Evolutionary conservation across 2,113 vertebrate species (phyloP), one percentile per base, ranked within the genome.

Genomic region (Litocranius walleri): DNA sequence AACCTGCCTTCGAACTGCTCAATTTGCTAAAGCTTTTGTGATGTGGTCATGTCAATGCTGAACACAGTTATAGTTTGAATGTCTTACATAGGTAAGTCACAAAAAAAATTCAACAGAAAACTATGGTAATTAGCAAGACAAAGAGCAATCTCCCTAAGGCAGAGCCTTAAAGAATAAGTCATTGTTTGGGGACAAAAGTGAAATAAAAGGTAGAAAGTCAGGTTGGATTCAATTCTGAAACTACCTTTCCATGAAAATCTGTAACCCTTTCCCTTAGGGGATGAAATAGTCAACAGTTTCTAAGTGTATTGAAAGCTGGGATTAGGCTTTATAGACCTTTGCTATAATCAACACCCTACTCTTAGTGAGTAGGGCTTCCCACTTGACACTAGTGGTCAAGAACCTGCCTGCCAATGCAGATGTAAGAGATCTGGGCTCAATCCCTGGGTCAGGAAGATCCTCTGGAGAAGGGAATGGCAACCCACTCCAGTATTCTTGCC

Each of bases 231-330:
- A 89, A 45, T 90, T 15, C 23, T 92, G 86, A 82, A 95, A 93
- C 27, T 80, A 10, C 13, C 91, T 95, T 82, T 86, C 62, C 83
- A 67, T 57, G 84, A 98, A 96, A 96, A 94, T 87, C 56, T 94
- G 33, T 80, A 94, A 89, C 12, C 2, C 5, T 84, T 88, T 80
- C 29, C 45, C 17, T 64, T 93, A n/a, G 13, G 50, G 12, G 25
- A 93, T 88, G 85, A 71, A 57, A 94, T 87, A 14, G 27, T 59
- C 48, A 45, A 84, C 48, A 50, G 33, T 91, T 57, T 74, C 50
- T 90, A 61, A 78, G 13, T 85, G 43, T 90, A 90, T 8, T 71
- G 78, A 95, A 88, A 59, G 13, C 29, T 83, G 33, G 29, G 50
- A 86, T 81, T 91, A 52, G 57, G 33, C 27, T 30, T 95, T 93